phyloP scores from a whole-genome alignment of 2,888 invertebrate species.

The Helobdella robusta region DNA sequence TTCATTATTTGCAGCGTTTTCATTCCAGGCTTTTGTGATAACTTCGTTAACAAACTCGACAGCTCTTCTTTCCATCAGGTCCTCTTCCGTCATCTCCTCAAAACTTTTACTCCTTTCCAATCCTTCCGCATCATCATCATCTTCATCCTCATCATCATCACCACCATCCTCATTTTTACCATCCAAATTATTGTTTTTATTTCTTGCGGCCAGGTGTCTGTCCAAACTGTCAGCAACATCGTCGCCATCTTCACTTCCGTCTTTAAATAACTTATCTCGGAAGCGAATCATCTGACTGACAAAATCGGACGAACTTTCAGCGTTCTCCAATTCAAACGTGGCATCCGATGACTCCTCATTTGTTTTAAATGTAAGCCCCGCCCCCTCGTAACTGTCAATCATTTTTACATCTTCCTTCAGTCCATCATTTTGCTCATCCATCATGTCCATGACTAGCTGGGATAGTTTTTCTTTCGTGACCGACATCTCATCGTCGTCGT shows the following conservation, averaged over 20 bases:
- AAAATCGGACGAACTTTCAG: not conserved
- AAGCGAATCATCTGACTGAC: too few species aligned
- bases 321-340: too few species aligned
- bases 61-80: conserved; percentile 9
- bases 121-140: conserved; percentile 7
- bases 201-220: not conserved
- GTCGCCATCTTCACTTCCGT: too few species aligned
- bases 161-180: conserved; percentile 27
- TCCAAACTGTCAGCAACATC: too few species aligned
- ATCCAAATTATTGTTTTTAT: conserved; percentile 3
- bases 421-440: too few species aligned
- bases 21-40: not conserved
- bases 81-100: conserved; percentile 16
- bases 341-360: not conserved
- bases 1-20: not conserved
- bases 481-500: too few species aligned
- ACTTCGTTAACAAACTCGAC: conserved; percentile 1
- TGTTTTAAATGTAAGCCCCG: not conserved
- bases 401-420: too few species aligned
- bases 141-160: conserved; percentile 22
- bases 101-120: conserved; percentile 19
- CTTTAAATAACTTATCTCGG: too few species aligned
- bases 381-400: not conserved
- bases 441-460: conserved; percentile 22
- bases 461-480: conserved; percentile 12